Conservation (phyloP, 2,797 vertebrate species). For the Rhinoraja longicauda region DNA sequence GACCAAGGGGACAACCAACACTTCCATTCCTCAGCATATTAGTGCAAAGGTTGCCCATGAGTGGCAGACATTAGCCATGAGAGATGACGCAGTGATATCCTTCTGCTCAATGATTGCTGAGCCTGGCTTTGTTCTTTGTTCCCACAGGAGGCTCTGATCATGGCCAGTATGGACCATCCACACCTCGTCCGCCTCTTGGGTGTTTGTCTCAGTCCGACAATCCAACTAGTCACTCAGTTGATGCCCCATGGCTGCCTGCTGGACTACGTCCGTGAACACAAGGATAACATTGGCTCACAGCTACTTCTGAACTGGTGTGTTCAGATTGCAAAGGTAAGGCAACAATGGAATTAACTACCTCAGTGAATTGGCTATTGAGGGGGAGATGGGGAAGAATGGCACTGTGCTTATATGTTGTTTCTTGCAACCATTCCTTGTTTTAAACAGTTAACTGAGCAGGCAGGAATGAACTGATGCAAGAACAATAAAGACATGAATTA, state of each 20-base stretch:
- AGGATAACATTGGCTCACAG: conserved; percentile 95
- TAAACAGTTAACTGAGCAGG: neutral
- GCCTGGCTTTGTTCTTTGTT: conserved; percentile 45
- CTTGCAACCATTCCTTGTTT: neutral
- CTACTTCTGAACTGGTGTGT: conserved; percentile 97
- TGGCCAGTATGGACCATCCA: conserved; percentile 97
- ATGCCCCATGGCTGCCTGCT: conserved; percentile 95
- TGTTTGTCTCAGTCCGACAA: conserved; percentile 90
- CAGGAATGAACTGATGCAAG: neutral
- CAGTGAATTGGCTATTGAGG: neutral
- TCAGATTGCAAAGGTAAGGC: conserved; percentile 90
- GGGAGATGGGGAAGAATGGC: neutral
- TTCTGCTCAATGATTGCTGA: neutral
- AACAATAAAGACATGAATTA: neutral
- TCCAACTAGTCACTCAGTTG: conserved; percentile 92
- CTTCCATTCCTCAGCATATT: neutral
- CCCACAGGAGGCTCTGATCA: conserved; percentile 90
- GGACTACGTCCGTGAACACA: conserved; percentile 92
- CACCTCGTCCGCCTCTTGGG: conserved; percentile 89
- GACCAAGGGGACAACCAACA: neutral
- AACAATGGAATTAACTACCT: neutral
- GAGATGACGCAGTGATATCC: neutral
- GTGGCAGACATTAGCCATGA: neutral
- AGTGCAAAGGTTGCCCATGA: neutral
- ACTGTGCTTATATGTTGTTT: neutral